phyloP scores from a whole-genome alignment of 2,888 invertebrate genomes.

The Brachypalpus laphriformis region DNA sequence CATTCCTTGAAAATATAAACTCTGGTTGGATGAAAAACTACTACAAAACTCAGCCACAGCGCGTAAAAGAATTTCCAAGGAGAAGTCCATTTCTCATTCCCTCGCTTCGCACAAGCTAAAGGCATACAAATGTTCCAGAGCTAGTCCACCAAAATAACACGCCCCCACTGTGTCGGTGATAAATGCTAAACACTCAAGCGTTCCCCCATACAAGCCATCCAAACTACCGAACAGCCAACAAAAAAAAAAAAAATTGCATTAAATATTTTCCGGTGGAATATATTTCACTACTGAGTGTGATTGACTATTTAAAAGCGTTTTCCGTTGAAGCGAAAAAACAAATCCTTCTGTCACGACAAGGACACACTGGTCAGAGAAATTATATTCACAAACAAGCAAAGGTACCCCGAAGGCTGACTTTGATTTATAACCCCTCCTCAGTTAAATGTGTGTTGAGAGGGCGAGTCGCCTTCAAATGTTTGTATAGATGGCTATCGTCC shows the following conservation, averaged over 20 bases:
- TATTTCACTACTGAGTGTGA: conserved; percentile 45
- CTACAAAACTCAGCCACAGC: neutral
- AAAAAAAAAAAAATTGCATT: conserved; percentile 30
- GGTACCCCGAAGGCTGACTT: conserved; percentile 45
- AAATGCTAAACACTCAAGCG: conserved; percentile 38
- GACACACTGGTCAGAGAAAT: conserved; percentile 14
- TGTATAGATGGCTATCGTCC: conserved; percentile 13
- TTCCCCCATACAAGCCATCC: conserved; percentile 21
- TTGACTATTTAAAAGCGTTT: conserved; percentile 57
- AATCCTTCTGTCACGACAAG: conserved; percentile 18
- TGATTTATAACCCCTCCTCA: conserved; percentile 51
- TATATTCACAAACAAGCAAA: conserved; percentile 11
- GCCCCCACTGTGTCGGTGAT: conserved; percentile 2
- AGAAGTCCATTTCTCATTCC: neutral
- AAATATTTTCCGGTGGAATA: conserved; percentile 61
- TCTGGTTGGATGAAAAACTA: neutral
- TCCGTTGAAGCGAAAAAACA: conserved; percentile 2
- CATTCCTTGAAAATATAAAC: neutral
- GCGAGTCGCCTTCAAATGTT: conserved; percentile 41
- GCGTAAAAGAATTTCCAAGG: neutral
- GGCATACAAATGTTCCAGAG: neutral
- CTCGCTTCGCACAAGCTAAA: neutral
- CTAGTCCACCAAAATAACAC: neutral
- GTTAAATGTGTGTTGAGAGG: neutral
- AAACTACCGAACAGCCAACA: conserved; percentile 6